Percentiles rank a stretch among this genome's conserved stretches.
These are phyloP conservation scores for Nettapus auritus DNA, from an alignment of 2,113 vertebrate species.

Conservation along the genomic window DNA sequence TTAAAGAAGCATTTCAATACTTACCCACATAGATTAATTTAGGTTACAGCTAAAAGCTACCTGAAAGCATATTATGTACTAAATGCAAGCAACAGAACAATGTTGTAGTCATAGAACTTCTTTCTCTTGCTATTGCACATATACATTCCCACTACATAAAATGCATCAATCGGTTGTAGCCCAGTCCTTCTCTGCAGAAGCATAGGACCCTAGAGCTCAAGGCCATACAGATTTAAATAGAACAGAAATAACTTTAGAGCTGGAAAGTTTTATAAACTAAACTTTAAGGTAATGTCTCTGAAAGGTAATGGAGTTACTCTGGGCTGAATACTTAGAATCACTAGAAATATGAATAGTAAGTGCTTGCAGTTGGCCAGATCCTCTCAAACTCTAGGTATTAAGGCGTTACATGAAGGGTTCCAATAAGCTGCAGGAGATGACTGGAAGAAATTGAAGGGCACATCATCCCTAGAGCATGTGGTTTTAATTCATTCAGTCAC, in stretches of 20 bases:
- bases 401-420: not conserved
- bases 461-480: not conserved
- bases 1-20: not conserved
- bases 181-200: not conserved
- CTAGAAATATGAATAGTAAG: not conserved
- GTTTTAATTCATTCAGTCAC: not conserved
- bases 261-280: not conserved
- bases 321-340: not conserved
- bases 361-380: not conserved
- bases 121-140: not conserved
- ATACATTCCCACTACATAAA: not conserved
- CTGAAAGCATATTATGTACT: not conserved
- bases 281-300: not conserved
- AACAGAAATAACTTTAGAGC: not conserved
- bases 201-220: not conserved
- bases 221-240: not conserved
- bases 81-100: not conserved
- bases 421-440: not conserved
- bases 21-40: not conserved
- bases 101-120: not conserved
- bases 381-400: not conserved
- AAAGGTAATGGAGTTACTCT: not conserved
- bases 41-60: not conserved
- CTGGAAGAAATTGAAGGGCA: not conserved
- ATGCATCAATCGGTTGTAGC: not conserved